A percentile compares a stretch with the other conserved stretches of the same genome.
Evolutionary conservation across 2,113 vertebrate species (phyloP).

Genomic region (Excalfactoria chinensis): DNA sequence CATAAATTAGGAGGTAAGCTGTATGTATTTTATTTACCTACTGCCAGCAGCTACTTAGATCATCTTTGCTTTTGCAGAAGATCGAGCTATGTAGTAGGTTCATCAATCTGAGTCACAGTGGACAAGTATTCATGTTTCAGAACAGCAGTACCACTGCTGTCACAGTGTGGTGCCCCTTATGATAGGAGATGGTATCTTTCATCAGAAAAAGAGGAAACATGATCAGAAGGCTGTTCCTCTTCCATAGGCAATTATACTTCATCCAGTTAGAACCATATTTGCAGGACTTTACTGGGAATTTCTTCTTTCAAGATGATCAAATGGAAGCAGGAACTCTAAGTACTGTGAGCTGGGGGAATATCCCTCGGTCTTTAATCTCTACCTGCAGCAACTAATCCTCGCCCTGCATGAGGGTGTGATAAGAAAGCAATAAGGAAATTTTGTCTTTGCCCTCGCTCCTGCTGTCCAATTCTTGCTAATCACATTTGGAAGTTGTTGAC

Average conservation of each 20-base stretch:
- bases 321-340: not conserved
- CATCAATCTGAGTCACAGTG: not conserved
- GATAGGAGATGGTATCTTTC: not conserved
- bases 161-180: rapidly evolving
- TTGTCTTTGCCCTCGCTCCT: not conserved
- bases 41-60: not conserved
- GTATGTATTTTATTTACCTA: not conserved
- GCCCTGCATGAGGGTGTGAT: not conserved
- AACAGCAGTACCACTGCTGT: not conserved
- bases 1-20: not conserved
- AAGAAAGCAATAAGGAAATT: not conserved
- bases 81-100: not conserved
- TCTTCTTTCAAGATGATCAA: not conserved
- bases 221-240: not conserved
- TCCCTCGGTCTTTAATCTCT: not conserved
- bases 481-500: not conserved
- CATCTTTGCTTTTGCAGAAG: not conserved
- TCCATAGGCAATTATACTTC: not conserved
- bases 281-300: not conserved
- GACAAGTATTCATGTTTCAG: not conserved
- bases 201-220: not conserved
- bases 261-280: not conserved
- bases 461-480: not conserved
- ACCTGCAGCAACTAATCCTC: not conserved
- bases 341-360: not conserved